Percentiles rank a stretch among this genome's conserved stretches.
Evolutionary conservation across 2,888 invertebrate species (phyloP).

Genomic region (Eupithecia tripunctaria): DNA sequence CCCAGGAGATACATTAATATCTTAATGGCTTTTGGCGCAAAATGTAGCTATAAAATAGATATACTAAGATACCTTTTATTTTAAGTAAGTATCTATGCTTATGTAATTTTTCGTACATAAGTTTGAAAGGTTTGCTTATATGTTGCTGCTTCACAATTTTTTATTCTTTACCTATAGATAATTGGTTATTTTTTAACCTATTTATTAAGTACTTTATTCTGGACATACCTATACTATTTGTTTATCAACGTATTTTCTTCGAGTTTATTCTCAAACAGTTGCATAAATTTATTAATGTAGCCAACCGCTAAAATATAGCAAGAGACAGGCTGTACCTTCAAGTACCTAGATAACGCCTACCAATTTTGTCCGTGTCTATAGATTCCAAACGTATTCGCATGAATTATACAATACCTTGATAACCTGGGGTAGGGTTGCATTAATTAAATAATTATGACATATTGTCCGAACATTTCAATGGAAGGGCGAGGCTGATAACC

Average conservation of each 20-base stretch:
- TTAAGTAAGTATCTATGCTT: background rate
- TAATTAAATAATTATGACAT: constrained; percentile 84
- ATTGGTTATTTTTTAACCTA: background rate
- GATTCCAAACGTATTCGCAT: constrained; percentile 37
- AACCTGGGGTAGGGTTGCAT: constrained; percentile 74
- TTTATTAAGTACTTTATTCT: background rate
- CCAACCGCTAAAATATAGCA: background rate
- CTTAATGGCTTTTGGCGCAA: constrained; percentile 7
- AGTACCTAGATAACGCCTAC: constrained; percentile 10
- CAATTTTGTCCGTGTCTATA: constrained; percentile 14
- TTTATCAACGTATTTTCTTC: too few relatives aligned
- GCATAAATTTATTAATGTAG: background rate
- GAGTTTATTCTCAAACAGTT: too few relatives aligned
- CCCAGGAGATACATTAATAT: constrained; percentile 15
- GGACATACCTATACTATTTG: too few relatives aligned
- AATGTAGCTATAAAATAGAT: background rate
- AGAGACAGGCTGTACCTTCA: background rate
- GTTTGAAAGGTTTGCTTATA: background rate
- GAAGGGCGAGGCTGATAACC: constrained; percentile 74
- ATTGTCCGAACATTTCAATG: constrained; percentile 79
- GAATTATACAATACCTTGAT: constrained; percentile 71
- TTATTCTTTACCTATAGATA: background rate
- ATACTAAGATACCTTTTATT: background rate
- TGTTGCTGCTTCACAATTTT: too few relatives aligned
- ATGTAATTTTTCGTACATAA: background rate